Percentiles rank a stretch among this genome's conserved stretches.
These are phyloP conservation scores for Hymenochirus boettgeri DNA, from an alignment of 2,113 vertebrate species.

Conservation along the genomic window DNA sequence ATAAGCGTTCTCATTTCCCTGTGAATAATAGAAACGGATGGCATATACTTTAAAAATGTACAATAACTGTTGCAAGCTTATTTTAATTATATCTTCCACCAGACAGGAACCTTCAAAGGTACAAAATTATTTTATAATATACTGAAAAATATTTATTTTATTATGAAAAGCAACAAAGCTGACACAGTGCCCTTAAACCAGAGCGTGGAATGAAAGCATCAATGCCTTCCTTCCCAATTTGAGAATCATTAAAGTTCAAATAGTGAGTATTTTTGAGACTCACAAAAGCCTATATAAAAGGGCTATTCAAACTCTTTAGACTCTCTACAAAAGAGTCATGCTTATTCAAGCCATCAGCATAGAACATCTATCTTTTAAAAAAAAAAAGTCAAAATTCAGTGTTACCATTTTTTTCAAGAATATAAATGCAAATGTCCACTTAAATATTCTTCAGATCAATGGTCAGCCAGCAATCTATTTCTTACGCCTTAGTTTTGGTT, in stretches of 20 bases:
- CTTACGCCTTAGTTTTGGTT: slow-evolving; percentile 96
- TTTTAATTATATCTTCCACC: too few relatives aligned
- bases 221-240: too few relatives aligned
- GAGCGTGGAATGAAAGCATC: not conserved
- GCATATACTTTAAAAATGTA: too few relatives aligned
- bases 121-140: too few relatives aligned
- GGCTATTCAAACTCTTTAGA: too few relatives aligned
- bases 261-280: not conserved
- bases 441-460: not conserved
- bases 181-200: not conserved
- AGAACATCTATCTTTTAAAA: not conserved
- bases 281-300: too few relatives aligned
- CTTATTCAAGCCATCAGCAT: not conserved
- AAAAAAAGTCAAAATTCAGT: not conserved
- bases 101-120: too few relatives aligned
- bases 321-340: too few relatives aligned
- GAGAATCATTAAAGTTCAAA: not conserved
- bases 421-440: not conserved
- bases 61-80: too few relatives aligned
- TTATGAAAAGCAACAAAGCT: slow-evolving; percentile 6
- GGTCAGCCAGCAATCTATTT: slow-evolving; percentile 69
- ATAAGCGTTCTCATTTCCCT: too few relatives aligned
- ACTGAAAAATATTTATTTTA: slow-evolving; percentile 8
- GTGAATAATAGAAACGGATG: too few relatives aligned
- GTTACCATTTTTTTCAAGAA: too few relatives aligned